Evolutionary conservation across 2,797 vertebrate species (phyloP), one percentile per base, ranked within the genome.

Genomic region (Danio kyathit): DNA sequence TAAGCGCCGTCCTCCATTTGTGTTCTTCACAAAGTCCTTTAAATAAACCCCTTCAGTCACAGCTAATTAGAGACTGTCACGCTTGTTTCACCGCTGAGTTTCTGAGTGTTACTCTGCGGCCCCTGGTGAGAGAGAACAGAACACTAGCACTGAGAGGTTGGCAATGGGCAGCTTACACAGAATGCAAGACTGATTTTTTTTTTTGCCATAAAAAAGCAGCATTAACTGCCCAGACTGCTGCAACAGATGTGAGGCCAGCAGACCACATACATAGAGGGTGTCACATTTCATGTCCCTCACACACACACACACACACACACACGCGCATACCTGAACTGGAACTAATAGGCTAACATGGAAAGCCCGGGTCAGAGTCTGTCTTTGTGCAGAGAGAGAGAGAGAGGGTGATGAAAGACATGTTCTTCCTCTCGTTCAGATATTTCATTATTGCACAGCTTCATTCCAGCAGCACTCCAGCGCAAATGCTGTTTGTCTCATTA

Each of bases 241-340:
- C 95, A 95, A 96, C 97, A 99, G 97, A 97, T 98, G 96, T 96
- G 95, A 87, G 92, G 92, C 95, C 94, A 94, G 93, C 94, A 95
- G 97, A 98, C 96, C 97, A 98, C 96, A 97, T 98, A 97, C 96
- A 94, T 96, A 90, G 96, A 96, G 91, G 96, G 95, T 97, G 95
- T 97, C 96, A 96, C 96, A 96, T 97, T 96, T 96, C 95, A 96
- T 29, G 29, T 29, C 29, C 29, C 29, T 29, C 29, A 29, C 29
- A 29, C 29, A 29, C n/a, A 63, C 90, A 89, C 46, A 40, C 38
- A n/a, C n/a, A n/a, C 90, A 89, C 46, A 40, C 38, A 74, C 70
- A 67, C 54, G 49, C 59, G 74, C 60, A 67, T n/a, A 75, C 76
- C 66, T 95, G 66, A 60, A 93, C 93, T 96, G 95, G 95, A 97